Base-by-base conservation (phyloP, 2,888 invertebrate genomes). In the Brenthis ino region DNA sequence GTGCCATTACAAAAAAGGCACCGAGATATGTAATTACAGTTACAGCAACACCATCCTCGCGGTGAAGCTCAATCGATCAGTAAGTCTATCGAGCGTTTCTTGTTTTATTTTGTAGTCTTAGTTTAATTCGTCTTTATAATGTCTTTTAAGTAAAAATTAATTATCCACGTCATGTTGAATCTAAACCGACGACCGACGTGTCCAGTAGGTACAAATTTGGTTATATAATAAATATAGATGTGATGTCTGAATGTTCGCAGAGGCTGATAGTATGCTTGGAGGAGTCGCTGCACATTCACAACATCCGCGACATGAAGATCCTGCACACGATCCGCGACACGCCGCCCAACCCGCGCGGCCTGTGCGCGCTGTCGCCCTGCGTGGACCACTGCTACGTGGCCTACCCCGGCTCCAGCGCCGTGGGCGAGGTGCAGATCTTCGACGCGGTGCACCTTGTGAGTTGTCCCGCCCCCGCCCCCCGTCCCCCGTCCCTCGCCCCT, bases 291-390 rank as follows among this genome's bases (percentile, higher is more conserved):
- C 99, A 99, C 91, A 98, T 99, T 85, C 99, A 99, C 94, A 99
- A 99, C 93, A 99, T 99, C 82, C 96, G 97, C 79, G 98, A 99
- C 88, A 99, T 99, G 99, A 98, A 98, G 93, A 97, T 99, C 76
- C 94, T 99, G 82, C 99, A 99, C 93, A 99, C 98, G 71, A 99
- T 99, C 85, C 95, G 98, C 80, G 99, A 99, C 89, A 99, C 99
- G 72, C 99, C 99, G 73, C 96, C 97, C 72, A 99, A 99, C 94
- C 96, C 97, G 68, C 94, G 95, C 80, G 99, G 99, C 24, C 94
- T 99, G 75, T 98, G 98, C 93, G 98, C 98, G 70, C 94, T 99
- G 65, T 97, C 98, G 71, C 95, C 96, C 65, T 96, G 96, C 89
- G 97, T 96, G 77, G 98, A 99, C 74, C 96, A 96, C 93, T 98